These are phyloP conservation scores for Morone chrysops DNA, from an alignment of 2,113 vertebrate genomes.

Conservation along the genomic window DNA sequence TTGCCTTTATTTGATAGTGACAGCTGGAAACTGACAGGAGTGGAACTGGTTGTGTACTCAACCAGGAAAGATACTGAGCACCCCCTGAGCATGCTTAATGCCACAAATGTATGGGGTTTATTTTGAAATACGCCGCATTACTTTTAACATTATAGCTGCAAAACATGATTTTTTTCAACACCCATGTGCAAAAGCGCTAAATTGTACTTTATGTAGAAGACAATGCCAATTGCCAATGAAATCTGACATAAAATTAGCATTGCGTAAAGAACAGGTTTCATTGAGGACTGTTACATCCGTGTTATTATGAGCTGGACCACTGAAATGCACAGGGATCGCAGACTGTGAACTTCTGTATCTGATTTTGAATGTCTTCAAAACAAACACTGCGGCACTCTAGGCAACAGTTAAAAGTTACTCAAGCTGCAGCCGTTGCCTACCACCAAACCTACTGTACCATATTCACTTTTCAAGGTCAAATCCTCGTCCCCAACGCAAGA, in stretches of 20 bases:
- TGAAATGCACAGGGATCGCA: background rate
- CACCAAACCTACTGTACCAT: background rate
- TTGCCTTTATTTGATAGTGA: too few species aligned
- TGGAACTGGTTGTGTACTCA: too few species aligned
- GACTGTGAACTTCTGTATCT: constrained; percentile 2
- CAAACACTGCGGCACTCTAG: constrained; percentile 11
- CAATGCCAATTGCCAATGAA: constrained; percentile 9
- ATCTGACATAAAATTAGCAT: background rate
- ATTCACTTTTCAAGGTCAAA: constrained; percentile 13
- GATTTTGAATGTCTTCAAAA: constrained; percentile 31
- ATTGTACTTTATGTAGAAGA: background rate
- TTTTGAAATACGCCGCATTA: constrained; percentile 3
- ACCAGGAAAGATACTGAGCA: too few species aligned
- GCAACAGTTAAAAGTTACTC: constrained; percentile 14
- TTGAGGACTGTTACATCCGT: background rate
- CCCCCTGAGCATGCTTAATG: background rate
- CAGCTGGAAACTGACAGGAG: too few species aligned
- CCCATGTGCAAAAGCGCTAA: background rate
- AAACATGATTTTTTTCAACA: background rate
- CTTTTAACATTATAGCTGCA: background rate
- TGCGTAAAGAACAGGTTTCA: background rate
- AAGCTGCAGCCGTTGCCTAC: background rate
- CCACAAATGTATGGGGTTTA: background rate
- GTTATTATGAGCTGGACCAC: constrained; percentile 1
- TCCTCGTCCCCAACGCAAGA: background rate